Evolutionary conservation across 2,797 vertebrate species (phyloP), one percentile per base, ranked within the genome.

Genomic region (Lacerta agilis): DNA sequence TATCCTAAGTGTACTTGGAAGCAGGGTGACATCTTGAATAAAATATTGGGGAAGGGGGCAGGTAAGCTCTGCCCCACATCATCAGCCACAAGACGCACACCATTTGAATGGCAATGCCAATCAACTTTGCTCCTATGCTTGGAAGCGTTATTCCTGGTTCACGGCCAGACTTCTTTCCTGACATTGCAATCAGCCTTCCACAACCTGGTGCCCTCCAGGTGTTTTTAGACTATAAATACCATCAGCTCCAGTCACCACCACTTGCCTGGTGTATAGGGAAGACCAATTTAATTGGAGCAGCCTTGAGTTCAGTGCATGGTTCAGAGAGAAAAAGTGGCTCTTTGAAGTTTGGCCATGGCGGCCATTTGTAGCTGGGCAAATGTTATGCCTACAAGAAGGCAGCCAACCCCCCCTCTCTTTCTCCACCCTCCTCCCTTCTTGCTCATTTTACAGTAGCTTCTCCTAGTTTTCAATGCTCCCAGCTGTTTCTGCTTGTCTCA

Each of bases 401-500:
- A 93, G 25, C 2, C 79, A 9, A 9, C 17, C 20, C 79, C 79
- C 33, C 33, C 33, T 1, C 61, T 0, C 0, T 91, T 84, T 86
- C 92, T 23, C 2, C 27, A 15, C 79, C 92, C 90, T 90, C 72
- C n/a, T 66, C 85, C 86, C 76, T 66, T 87, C 78, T 79, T 29
- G 29, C 0, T 69, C 91, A 92, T 88, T 92, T 92, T 88, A 90
- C 88, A 91, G 90, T 87, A 92, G 84, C 58, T 91, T 88, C 90
- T 94, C 92, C 86, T 91, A 83, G 91, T 95, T 94, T 92, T 93
- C 79, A 92, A 45, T 93, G 93, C 94, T 96, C 96, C 93, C 95
- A 96, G 96, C 95, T 96, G 95, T 96, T 95, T 94, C 89, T 94
- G 90, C 94, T 94, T 91, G 93, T 96, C 95, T 97, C 95, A 95